Evolutionary conservation across 2,888 invertebrate genomes (phyloP).

Genomic region (Macrosoma leucophasiata): DNA sequence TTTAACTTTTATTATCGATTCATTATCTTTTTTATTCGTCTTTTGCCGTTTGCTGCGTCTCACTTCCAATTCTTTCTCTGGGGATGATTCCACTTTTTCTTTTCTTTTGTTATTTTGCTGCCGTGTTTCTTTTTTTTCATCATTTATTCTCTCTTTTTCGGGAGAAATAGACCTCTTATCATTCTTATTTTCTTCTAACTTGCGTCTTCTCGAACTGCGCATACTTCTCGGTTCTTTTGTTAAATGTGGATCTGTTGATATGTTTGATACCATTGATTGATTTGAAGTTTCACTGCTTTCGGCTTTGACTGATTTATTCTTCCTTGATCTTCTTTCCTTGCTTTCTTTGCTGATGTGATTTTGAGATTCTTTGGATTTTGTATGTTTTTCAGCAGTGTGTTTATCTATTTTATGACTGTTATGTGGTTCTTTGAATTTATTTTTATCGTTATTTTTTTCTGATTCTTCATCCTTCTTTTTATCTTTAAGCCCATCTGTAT

Average conservation of each 20-base stretch:
- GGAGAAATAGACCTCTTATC: slow-evolving; percentile 5
- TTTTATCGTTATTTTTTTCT: slow-evolving; percentile 8
- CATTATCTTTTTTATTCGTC: slow-evolving; percentile 27
- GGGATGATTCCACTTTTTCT: slow-evolving; percentile 23
- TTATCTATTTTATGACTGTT: too few relatives aligned
- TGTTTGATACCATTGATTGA: too few relatives aligned
- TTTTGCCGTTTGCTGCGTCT: slow-evolving; percentile 49
- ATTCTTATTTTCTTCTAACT: neutral
- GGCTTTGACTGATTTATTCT: slow-evolving; percentile 2
- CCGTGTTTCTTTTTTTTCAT: slow-evolving; percentile 19
- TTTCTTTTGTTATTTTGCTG: slow-evolving; percentile 15
- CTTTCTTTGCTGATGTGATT: slow-evolving; percentile 5
- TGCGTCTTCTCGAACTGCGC: too few relatives aligned
- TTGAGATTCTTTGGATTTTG: slow-evolving; percentile 2
- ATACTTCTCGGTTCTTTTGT: too few relatives aligned
- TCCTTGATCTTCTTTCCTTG: slow-evolving; percentile 8
- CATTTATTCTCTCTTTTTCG: slow-evolving; percentile 1
- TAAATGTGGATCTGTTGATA: too few relatives aligned
- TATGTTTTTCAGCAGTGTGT: slow-evolving; percentile 5
- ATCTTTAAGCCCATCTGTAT: too few relatives aligned
- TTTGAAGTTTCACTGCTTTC: neutral
- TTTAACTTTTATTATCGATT: slow-evolving; percentile 28
- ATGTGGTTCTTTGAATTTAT: too few relatives aligned
- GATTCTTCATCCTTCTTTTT: slow-evolving; percentile 11
- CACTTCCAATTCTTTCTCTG: slow-evolving; percentile 33